phyloP scores from a whole-genome alignment of 2,888 invertebrate species.

The Macrostomum cliftonense region DNA sequence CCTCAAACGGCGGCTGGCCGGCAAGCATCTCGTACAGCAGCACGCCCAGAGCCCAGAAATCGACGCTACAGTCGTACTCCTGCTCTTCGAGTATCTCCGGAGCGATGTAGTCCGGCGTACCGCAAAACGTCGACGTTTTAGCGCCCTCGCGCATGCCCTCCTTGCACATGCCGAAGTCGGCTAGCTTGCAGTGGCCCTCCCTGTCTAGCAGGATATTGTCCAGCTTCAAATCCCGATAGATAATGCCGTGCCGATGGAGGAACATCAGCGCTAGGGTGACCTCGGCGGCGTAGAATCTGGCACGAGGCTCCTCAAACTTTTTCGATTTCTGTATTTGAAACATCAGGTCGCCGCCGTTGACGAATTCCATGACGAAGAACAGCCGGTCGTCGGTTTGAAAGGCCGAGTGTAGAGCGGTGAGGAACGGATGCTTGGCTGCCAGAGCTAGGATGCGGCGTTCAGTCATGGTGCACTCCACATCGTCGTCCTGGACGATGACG shows the following conservation, averaged over 20 bases:
- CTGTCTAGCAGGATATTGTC: slow-evolving; percentile 91
- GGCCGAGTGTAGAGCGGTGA: slow-evolving; percentile 84
- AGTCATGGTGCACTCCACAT: slow-evolving; percentile 96
- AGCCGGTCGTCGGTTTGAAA: slow-evolving; percentile 86
- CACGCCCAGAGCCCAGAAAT: slow-evolving; percentile 82
- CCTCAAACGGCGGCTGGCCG: slow-evolving; percentile 99
- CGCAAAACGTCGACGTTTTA: slow-evolving; percentile 88
- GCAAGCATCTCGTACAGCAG: slow-evolving; percentile 40
- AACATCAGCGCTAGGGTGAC: slow-evolving; percentile 91
- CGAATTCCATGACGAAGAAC: slow-evolving; percentile 99
- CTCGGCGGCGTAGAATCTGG: slow-evolving; percentile 91
- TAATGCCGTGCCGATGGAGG: slow-evolving; percentile 82
- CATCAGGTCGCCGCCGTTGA: slow-evolving; percentile 75
- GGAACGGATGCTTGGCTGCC: slow-evolving; percentile 91
- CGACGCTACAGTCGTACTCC: slow-evolving; percentile 89
- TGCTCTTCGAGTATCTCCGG: slow-evolving; percentile 84
- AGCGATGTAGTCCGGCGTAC: slow-evolving; percentile 97
- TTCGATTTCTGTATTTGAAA: slow-evolving; percentile 95
- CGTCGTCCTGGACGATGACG: slow-evolving; percentile 92
- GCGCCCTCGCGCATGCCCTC: slow-evolving; percentile 64
- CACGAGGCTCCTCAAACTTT: slow-evolving; percentile 83
- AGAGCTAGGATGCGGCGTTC: slow-evolving; percentile 86
- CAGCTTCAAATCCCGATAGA: slow-evolving; percentile 84
- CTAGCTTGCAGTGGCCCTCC: slow-evolving; percentile 52
- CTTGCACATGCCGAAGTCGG: slow-evolving; percentile 79